A percentile compares a stretch with the other conserved stretches of the same genome.
phyloP scores from a whole-genome alignment of 2,113 vertebrate species.

The Bubo bubo region DNA sequence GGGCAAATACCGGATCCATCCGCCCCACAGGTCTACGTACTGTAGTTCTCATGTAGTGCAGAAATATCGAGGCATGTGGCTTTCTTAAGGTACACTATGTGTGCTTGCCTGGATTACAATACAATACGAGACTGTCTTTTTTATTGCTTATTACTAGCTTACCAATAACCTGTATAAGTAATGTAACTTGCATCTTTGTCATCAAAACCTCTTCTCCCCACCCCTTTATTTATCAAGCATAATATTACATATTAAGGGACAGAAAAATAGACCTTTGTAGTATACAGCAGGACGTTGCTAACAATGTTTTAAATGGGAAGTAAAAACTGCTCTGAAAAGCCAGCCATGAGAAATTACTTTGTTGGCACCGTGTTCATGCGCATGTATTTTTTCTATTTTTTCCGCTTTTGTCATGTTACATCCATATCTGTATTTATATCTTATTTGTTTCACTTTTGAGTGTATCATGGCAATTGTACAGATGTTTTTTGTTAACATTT shows the following conservation, averaged over 20 bases:
- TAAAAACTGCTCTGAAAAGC: constrained; percentile 50
- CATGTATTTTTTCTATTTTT: constrained; percentile 81
- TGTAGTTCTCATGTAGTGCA: constrained; percentile 75
- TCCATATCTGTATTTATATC: constrained; percentile 94
- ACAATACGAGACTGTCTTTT: constrained; percentile 64
- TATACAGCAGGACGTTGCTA: constrained; percentile 71
- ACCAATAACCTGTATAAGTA: constrained; percentile 64
- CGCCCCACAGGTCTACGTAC: constrained; percentile 63
- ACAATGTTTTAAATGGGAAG: constrained; percentile 73
- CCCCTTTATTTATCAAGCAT: constrained; percentile 75
- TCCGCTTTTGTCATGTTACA: constrained; percentile 84
- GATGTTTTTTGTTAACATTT: constrained; percentile 90
- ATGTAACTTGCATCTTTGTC: constrained; percentile 63
- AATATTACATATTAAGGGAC: constrained; percentile 69
- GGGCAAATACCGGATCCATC: constrained; percentile 24
- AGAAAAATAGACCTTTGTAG: constrained; percentile 70
- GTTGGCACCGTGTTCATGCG: constrained; percentile 80
- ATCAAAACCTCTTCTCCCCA: constrained; percentile 68
- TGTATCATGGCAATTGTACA: constrained; percentile 93
- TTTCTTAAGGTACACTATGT: constrained; percentile 74
- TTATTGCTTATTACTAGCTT: constrained; percentile 72
- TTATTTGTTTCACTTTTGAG: constrained; percentile 86
- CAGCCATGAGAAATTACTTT: constrained; percentile 66
- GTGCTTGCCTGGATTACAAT: constrained; percentile 71
- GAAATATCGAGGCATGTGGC: constrained; percentile 73